Base-by-base conservation (phyloP, 2,888 invertebrate genomes). In the Pristionchus japonicus region DNA sequence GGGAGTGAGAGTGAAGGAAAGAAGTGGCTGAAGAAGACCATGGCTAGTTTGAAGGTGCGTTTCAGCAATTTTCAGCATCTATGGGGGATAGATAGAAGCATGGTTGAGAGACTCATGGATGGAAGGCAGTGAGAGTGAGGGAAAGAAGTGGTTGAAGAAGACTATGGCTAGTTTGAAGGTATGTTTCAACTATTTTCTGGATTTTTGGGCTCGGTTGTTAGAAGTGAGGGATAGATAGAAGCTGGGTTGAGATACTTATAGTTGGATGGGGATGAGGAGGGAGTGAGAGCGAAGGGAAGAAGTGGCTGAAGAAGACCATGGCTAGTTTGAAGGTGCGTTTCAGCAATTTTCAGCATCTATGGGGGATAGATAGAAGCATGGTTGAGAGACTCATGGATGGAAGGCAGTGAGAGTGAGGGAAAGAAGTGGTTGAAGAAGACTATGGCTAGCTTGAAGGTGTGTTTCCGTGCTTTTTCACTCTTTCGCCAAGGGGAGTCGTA, bases 231-330 rank as follows among this genome's bases (percentile, higher is more conserved):
- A 31, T 3, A 15, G 70, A 37, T 34, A 15, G 37, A 17, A 37
- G 17, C 37, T 20, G 6, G 37, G 57, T 27, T n/a, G 31, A 31
- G 64, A 2, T 27, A 64, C 57, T 7, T 4, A 1, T 80, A 61
- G 11, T 74, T 74, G 86, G 20, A 20, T 27, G 31, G n/a, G 49
- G 20, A 34, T 34, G 90, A 88, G 57, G 80, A 87, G 11, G 67
- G 84, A 23, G 98, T 9, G 77, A 77, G 27, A 86, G 77, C 37
- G 90, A 89, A 49, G 85, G 88, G 9, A 87, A 88, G 37, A 91
- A 97, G 0, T 99, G 98, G 98, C 96, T 98, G 87, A 97, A 97
- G 90, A 98, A 98, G 95, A 98, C 98, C 0, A 96, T 98, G 93
- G 96, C 96, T 47, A 96, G 96, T 40, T 95, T 96, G 88, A 95